These are phyloP conservation scores for Caenorhabditis tropicalis DNA, from an alignment of 1,140 invertebrate genomes.

Conservation along the genomic window DNA sequence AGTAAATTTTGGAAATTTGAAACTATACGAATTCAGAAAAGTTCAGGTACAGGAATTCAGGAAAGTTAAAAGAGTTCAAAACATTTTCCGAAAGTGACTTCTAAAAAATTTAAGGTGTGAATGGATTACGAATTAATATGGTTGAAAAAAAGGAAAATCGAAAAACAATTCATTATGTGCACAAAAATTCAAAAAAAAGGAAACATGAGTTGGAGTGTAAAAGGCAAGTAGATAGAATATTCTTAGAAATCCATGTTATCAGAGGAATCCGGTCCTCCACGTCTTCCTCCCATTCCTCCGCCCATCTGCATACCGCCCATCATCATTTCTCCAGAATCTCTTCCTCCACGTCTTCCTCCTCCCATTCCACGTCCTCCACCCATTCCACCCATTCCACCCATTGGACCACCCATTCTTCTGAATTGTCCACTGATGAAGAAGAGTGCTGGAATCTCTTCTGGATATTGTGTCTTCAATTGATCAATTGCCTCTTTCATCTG, in stretches of 20 bases:
- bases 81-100: too few relatives aligned
- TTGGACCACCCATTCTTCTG: neutral
- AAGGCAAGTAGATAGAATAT: neutral
- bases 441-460: slow-evolving; percentile 28
- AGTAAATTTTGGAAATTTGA: too few relatives aligned
- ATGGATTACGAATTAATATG: too few relatives aligned
- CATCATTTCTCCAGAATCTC: neutral
- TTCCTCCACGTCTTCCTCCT: neutral
- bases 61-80: too few relatives aligned
- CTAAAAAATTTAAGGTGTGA: too few relatives aligned
- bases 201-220: neutral
- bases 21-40: too few relatives aligned
- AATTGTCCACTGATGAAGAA: slow-evolving; percentile 31
- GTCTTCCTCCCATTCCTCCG: neutral
- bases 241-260: neutral
- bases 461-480: neutral
- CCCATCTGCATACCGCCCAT: neutral
- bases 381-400: neutral
- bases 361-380: neutral
- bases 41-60: too few relatives aligned
- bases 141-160: too few relatives aligned
- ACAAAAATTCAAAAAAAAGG: neutral
- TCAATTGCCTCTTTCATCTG: slow-evolving; percentile 23
- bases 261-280: neutral
- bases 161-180: slow-evolving; percentile 32